Conservation (phyloP, 2,888 invertebrate species). For the Atherix ibis region DNA sequence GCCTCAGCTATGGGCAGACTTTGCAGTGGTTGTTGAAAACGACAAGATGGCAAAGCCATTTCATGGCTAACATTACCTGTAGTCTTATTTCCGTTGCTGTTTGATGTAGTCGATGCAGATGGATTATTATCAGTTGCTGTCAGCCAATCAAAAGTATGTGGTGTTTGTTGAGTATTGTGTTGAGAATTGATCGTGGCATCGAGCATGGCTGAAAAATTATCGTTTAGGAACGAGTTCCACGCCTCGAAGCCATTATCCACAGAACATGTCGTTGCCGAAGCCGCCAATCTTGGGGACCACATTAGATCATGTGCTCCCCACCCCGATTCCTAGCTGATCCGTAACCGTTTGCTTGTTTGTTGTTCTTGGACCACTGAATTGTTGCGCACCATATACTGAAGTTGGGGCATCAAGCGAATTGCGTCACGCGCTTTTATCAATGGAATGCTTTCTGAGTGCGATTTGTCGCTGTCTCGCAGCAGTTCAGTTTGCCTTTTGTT, state of each 20-base stretch:
- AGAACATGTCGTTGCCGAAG: constrained; percentile 4
- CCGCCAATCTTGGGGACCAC: constrained; percentile 19
- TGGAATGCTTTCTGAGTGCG: constrained; percentile 55
- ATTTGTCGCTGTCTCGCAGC: constrained; percentile 59
- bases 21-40: background rate
- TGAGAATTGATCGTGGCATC: background rate
- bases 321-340: constrained; percentile 35
- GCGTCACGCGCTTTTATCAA: constrained; percentile 71
- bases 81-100: background rate
- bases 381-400: constrained; percentile 62
- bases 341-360: constrained; percentile 29
- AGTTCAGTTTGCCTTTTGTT: constrained; percentile 64
- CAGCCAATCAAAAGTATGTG: background rate
- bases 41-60: background rate
- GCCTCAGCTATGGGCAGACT: background rate
- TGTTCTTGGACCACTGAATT: constrained; percentile 23
- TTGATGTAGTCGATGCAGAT: background rate
- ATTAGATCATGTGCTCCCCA: constrained; percentile 34
- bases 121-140: background rate
- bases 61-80: background rate
- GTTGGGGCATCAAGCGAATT: constrained; percentile 71
- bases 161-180: background rate
- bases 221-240: no score
- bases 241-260: no score
- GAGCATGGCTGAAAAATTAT: background rate